These are phyloP conservation scores for Xenops minutus DNA, from an alignment of 2,797 vertebrate species.

Conservation along the genomic window DNA sequence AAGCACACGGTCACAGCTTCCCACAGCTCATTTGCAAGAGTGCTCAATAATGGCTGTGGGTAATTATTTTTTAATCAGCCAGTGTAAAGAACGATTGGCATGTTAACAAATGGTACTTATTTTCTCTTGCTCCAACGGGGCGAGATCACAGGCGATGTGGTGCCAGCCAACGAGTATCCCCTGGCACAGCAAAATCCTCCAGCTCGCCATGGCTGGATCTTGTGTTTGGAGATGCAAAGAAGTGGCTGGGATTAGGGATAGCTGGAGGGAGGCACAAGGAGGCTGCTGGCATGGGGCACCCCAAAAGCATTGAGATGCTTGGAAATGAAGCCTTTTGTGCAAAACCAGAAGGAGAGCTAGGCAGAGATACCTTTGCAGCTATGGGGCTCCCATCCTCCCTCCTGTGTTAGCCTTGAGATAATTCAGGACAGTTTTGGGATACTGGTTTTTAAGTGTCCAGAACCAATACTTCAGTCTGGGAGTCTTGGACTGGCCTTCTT, in stretches of 20 bases:
- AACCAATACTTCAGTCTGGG: neutral
- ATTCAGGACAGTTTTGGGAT: neutral
- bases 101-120: constrained; percentile 67
- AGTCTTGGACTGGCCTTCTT: neutral
- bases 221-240: neutral
- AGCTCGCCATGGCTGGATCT: neutral
- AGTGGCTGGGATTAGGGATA: neutral
- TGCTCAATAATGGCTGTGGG: constrained; percentile 54
- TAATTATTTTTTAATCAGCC: constrained; percentile 74
- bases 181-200: neutral
- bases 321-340: neutral
- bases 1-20: constrained; percentile 33
- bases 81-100: constrained; percentile 60
- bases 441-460: neutral
- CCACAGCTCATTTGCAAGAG: constrained; percentile 68
- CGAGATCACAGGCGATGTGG: neutral
- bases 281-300: rapidly evolving
- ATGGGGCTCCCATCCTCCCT: neutral
- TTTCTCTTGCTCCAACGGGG: constrained; percentile 4
- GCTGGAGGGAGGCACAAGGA: neutral
- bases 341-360: neutral
- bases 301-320: neutral
- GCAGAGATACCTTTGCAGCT: neutral
- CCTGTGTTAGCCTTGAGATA: neutral
- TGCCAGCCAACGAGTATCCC: neutral